Evolutionary conservation across 2,888 invertebrate species (phyloP), one percentile per base, ranked within the genome.

Genomic region (Julus scanicus): DNA sequence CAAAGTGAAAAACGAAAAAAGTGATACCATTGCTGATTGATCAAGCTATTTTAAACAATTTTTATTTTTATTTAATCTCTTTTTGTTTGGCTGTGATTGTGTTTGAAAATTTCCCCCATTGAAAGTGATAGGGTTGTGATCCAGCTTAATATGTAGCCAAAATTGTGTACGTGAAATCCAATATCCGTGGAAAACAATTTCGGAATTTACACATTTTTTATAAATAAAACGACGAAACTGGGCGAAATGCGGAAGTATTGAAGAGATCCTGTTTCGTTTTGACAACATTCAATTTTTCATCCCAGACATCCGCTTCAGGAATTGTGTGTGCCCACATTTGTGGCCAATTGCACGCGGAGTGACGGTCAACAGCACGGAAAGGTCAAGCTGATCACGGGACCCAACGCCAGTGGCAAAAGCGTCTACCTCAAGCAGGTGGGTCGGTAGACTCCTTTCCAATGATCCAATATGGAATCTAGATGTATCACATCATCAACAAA

Each of bases 331-430:
- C 93, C 94, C 88, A 93, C 93, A 89, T 96, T 95, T 91, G 95
- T 97, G 3, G 94, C 96, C 0, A 97, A 97, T 91, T 94, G 96
- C 91, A 94, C 94, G 9, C 91, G 92, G 89, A 95, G 95, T 88
- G 94, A 94, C 8, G 91, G 90, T 6, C 92, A 92, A 0, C 91
- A 92, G 0, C 92, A 93, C 9, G 94, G 92, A 4, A 92, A 92
- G 89, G 94, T 98, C 40, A 96, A 96, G 91, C 94, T 98, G 86
- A 93, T 98, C 8, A 97, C 97, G 0, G 98, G 98, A 0, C 97
- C 98, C 0, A 98, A 98, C 92, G 95, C 96, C 0, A 96, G 97
- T 91, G 98, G 98, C 2, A 99, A 98, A 92, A 98, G 97, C 89
- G 95, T 98, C 48, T 98, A 96, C 92, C 93, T 98, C 91, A 98